Base-by-base conservation (phyloP, 2,113 vertebrate species). In the Elgaria multicarinata region DNA sequence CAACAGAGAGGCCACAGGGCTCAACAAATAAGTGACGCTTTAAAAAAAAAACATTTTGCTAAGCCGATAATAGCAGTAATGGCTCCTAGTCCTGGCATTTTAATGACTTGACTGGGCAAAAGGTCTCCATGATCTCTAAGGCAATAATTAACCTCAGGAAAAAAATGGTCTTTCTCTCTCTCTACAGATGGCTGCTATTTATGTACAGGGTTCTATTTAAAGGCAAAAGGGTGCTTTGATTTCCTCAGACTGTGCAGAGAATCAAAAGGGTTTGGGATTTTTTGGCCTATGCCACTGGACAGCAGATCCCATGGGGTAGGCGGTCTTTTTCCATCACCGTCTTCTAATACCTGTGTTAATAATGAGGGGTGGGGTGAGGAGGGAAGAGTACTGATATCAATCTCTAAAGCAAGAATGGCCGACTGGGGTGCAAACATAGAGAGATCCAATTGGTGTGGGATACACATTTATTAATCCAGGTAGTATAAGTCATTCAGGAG, bases 101-200 rank as follows among this genome's bases (percentile, higher is more conserved):
- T 85, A 85, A 85, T 85, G 88, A 26, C 28, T 76, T 78, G 74
- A 24, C 74, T 79, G 26, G 74, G 64, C 64, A 20, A 85, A 89
- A 85, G 74, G 74, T 42, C 81, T 77, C 46, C 62, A 33, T 44
- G 81, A 85, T 50, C 82, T 78, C 58, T 77, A 67, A 84, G 72
- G 31, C 80, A 78, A 84, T 89, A 46, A 85, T 89, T 85, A 84
- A 77, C 88, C 74, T 53, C 44, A 89, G n/a, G 72, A 31, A 4
- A 31, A 4, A 69, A 78, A 78, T 33, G 1, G 44, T 20, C 8
- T 42, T n/a, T 78, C n/a, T n/a, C 46, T 42, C 44, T 78, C n/a
- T n/a, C 46, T 31, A 26, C 44, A 26, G 44, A 69, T 44, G n/a
- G 69, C 18, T 44, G 46, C 62, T 69, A 53, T 77, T 84, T 77